phyloP scores from a whole-genome alignment of 92 coral and sea anemone species.

The Blastomussa wellsi region DNA sequence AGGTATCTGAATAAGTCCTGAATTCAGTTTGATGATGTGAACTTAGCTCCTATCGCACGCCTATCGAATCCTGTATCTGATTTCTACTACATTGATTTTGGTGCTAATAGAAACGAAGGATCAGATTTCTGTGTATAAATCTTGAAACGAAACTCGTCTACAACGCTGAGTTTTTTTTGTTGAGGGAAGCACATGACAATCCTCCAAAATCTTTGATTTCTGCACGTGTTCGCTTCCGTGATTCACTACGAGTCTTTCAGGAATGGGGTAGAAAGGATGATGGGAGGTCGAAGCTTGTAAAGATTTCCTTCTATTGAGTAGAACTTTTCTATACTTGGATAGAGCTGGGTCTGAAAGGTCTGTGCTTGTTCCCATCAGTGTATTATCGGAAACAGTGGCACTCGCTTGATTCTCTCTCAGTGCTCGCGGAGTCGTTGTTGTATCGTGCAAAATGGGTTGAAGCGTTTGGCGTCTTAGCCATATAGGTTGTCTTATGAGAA shows the following conservation, averaged over 20 bases:
- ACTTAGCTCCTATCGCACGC: not conserved
- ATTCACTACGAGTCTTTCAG: not conserved
- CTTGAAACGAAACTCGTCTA: conserved; percentile 22
- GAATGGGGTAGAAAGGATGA: not conserved
- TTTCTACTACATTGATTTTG: not conserved
- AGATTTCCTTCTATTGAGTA: not conserved
- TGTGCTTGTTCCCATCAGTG: not conserved
- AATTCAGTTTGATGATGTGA: not conserved
- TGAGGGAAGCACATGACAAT: not conserved
- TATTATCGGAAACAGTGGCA: not conserved
- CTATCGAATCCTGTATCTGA: too few relatives aligned
- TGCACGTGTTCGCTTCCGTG: not conserved
- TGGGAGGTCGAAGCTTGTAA: not conserved
- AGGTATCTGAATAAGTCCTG: too few relatives aligned
- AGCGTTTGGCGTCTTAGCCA: conserved; percentile 9
- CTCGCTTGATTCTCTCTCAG: not conserved
- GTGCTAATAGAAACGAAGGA: not conserved
- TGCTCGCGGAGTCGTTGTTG: not conserved
- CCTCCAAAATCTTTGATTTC: conserved; percentile 12
- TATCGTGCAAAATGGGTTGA: not conserved
- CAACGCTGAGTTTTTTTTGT: not conserved
- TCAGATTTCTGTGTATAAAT: not conserved
- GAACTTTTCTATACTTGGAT: conserved; percentile 8
- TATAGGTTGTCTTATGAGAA: not conserved
- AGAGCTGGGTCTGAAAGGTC: not conserved